Conservation (phyloP, 2,888 invertebrate genomes). For the Cryptosula pallasiana region DNA sequence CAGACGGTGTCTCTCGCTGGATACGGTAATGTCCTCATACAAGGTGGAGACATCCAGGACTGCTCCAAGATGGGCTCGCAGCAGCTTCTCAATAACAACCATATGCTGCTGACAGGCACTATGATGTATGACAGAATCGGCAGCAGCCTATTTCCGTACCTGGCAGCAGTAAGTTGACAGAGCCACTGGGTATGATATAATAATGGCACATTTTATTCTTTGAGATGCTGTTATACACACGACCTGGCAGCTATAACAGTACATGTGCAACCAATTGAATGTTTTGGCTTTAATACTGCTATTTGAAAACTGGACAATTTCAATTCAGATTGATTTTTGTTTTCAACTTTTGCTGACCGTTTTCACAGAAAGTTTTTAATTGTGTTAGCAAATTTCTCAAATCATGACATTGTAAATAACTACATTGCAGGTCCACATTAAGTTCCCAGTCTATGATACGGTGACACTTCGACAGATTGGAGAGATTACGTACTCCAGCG, state of each 20-base stretch:
- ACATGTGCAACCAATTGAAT: too few species aligned
- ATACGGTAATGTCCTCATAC: neutral
- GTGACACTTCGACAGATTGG: neutral
- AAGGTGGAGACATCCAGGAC: neutral
- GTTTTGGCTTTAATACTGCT: too few species aligned
- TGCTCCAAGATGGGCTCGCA: neutral
- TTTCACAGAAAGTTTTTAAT: too few species aligned
- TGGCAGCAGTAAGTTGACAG: slow-evolving; percentile 17
- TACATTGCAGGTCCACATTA: neutral
- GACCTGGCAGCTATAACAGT: too few species aligned
- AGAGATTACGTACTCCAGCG: neutral
- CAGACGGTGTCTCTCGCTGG: slow-evolving; percentile 2
- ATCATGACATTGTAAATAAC: too few species aligned
- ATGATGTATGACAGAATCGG: neutral
- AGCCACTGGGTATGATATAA: too few species aligned
- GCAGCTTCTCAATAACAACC: neutral
- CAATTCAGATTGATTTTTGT: too few species aligned
- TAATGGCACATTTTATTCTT: too few species aligned
- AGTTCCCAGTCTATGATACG: neutral
- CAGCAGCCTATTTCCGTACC: neutral
- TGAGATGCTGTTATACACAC: too few species aligned
- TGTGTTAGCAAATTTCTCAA: too few species aligned
- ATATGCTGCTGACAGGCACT: neutral
- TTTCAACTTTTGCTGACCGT: too few species aligned
- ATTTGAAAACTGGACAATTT: too few species aligned